A percentile compares a stretch with the other conserved stretches of the same genome.
These are phyloP conservation scores for Nebria brevicollis DNA, from an alignment of 2,888 invertebrate genomes.

Conservation along the genomic window DNA sequence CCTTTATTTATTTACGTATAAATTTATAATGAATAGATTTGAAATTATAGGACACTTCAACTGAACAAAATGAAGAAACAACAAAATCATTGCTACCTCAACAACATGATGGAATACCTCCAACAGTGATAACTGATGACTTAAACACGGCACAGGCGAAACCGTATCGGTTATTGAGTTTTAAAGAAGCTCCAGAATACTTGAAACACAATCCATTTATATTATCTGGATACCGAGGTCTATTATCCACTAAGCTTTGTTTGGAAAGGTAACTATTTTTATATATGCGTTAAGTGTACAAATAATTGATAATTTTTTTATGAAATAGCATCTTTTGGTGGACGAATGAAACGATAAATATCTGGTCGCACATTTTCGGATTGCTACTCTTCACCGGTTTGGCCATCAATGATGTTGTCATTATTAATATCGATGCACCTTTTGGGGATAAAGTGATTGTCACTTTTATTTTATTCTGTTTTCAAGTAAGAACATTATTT, in stretches of 20 bases:
- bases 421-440: conserved; percentile 82
- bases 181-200: conserved; percentile 78
- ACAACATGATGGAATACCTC: neutral
- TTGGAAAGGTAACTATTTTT: conserved; percentile 77
- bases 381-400: conserved; percentile 84
- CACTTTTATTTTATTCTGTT: conserved; percentile 84
- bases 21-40: too few species aligned
- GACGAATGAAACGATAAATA: conserved; percentile 97
- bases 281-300: neutral
- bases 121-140: conserved; percentile 6
- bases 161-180: conserved; percentile 59
- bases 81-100: neutral
- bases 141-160: conserved; percentile 5
- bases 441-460: conserved; percentile 87
- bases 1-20: neutral
- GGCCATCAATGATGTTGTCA: conserved; percentile 83
- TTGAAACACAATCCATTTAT: conserved; percentile 90
- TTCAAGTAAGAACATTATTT: conserved; percentile 73
- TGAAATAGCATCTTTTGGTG: conserved; percentile 82
- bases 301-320: conserved; percentile 50
- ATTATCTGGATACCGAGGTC: conserved; percentile 84
- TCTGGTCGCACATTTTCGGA: conserved; percentile 95
- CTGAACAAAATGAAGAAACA: neutral
- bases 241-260: conserved; percentile 83
- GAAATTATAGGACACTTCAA: neutral